Conservation (phyloP, 2,113 vertebrate species). For the Rhynchomys soricoides region DNA sequence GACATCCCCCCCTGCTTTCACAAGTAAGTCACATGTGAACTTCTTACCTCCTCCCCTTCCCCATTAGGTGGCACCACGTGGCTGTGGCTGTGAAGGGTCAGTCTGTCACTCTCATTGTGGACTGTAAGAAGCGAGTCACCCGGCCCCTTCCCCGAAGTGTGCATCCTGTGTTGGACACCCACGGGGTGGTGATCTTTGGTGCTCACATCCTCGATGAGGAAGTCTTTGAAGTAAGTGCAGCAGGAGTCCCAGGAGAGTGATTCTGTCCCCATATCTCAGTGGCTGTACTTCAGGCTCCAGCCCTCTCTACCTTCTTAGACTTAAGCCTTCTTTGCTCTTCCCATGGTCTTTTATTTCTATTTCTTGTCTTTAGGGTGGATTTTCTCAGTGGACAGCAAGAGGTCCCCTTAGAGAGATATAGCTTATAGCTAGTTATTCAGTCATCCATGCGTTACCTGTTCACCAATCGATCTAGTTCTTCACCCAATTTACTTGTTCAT, state of each 20-base stretch:
- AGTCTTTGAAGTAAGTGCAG: constrained; percentile 91
- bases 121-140: constrained; percentile 93
- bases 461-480: background rate
- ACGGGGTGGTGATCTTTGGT: constrained; percentile 93
- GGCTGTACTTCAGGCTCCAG: background rate
- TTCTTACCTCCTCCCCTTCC: constrained; percentile 11
- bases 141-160: constrained; percentile 88
- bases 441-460: background rate
- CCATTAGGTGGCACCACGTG: constrained; percentile 92
- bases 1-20: background rate
- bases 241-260: background rate
- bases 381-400: background rate
- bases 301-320: background rate
- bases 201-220: constrained; percentile 92
- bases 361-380: background rate
- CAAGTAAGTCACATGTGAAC: background rate
- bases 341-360: background rate
- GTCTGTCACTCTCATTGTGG: constrained; percentile 92
- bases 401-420: background rate
- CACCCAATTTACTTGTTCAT: background rate
- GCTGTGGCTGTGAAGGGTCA: constrained; percentile 93
- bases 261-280: background rate
- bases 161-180: constrained; percentile 89
- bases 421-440: background rate
- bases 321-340: background rate